A percentile compares a stretch with the other conserved stretches of the same genome.
Evolutionary conservation across 1,140 invertebrate species (phyloP).

Genomic region (Ptiloglossa arizonensis): DNA sequence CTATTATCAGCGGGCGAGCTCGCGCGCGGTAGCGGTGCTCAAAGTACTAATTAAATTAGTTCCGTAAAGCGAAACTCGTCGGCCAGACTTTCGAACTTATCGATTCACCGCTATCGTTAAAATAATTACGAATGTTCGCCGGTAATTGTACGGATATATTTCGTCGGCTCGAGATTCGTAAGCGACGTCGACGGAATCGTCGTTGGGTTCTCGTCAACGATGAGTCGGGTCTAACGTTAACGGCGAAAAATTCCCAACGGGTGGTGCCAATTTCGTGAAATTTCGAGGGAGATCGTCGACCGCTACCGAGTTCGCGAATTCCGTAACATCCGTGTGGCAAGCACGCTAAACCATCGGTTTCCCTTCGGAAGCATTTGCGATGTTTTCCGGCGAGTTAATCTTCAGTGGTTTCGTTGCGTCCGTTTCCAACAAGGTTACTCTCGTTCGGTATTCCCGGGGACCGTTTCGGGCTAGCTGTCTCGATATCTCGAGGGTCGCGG

Average conservation of each 20-base stretch:
- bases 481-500: conserved; percentile 38
- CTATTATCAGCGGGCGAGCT: conserved; percentile 1
- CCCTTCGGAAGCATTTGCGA: neutral
- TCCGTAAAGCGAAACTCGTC: conserved; percentile 40
- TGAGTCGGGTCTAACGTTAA: neutral
- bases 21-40: conserved; percentile 7
- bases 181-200: neutral
- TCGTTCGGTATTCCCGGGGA: neutral
- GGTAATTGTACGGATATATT: conserved; percentile 36
- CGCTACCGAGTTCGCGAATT: no score
- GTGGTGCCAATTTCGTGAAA: no score
- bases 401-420: neutral
- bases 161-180: neutral
- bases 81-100: conserved; percentile 35
- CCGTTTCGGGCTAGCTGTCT: conserved; percentile 36
- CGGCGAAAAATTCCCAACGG: no score
- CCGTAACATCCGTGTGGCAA: no score
- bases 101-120: conserved; percentile 41
- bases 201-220: neutral
- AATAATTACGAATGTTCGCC: conserved; percentile 29
- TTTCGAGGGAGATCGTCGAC: no score
- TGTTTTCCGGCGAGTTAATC: conserved; percentile 23
- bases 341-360: neutral
- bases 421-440: neutral
- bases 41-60: conserved; percentile 51